Base-by-base conservation (phyloP, 2,113 vertebrate genomes). In the Syngnathus scovelli region DNA sequence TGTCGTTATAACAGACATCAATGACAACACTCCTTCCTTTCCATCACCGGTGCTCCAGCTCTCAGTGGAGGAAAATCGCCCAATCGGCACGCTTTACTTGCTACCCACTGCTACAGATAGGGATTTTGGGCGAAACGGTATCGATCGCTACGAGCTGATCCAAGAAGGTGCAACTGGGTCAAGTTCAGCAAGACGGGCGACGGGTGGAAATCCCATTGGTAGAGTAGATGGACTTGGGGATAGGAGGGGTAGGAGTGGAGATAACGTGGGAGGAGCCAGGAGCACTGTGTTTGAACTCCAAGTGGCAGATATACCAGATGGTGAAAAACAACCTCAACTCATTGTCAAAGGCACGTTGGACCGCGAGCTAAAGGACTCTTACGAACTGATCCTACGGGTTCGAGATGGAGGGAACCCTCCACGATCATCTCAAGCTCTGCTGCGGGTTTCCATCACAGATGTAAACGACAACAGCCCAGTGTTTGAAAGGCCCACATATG, bases 11-110 rank as follows among this genome's bases (percentile, higher is more conserved):
- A 91, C 95, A 43, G 96, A 98, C 86, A 97, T 99, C 83, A 99
- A 99, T 54, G 96, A 99, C 86, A 98, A 99, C 92, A 95, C 96
- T 16, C 96, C 96, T 38, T 94, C 94, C 61, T 98, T 99, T 83
- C 95, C 96, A 1, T 98, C 96, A 46, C 95, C 96, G 0, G 94
- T 98, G 58, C 94, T 98, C 12, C 96, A 95, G 5, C 92, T 98
- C 18, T 96, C 96, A 1, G 96, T 99, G 49, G 96, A 98, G 88
- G 96, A 98, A 85, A 99, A 99, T 83, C 91, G 95, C 7, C 95
- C 96, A 0, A 96, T 98, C 60, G 96, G 96, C 44, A 99, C 96
- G 0, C 93, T 98, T 0, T 99, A 98, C 83, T 89, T 98, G 63
- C 93, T 99, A n/a, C 96, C 96, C 74, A 96, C 96, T 0, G 95